Evolutionary conservation across 92 coral and sea anemone species (phyloP).

Genomic region (Nematostella vectensis): DNA sequence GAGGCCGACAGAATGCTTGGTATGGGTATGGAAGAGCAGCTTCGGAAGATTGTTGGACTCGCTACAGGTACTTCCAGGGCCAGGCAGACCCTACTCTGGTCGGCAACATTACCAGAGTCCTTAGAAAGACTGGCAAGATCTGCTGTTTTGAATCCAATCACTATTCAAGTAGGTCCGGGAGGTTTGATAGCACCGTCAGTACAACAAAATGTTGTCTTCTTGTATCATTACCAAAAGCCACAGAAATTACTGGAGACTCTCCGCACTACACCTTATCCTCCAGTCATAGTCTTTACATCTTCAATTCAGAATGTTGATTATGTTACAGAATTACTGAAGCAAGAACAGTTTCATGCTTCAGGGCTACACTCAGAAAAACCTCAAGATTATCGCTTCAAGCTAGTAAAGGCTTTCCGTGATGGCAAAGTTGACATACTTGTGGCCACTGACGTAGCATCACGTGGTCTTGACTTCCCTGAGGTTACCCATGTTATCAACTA

Average conservation of each 20-base stretch:
- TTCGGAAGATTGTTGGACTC: conserved; percentile 83
- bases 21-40: conserved; percentile 94
- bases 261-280: conserved; percentile 80
- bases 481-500: conserved; percentile 87
- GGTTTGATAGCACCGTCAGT: conserved; percentile 81
- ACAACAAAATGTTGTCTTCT: conserved; percentile 66
- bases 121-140: conserved; percentile 90
- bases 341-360: conserved; percentile 92
- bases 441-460: conserved; percentile 86
- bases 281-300: conserved; percentile 90
- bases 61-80: conserved; percentile 83
- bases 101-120: conserved; percentile 94
- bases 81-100: conserved; percentile 89
- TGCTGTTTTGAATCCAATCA: conserved; percentile 82
- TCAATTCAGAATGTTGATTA: conserved; percentile 93
- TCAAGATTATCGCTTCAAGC: conserved; percentile 82
- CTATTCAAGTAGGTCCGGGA: conserved; percentile 85
- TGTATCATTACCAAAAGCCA: conserved; percentile 82
- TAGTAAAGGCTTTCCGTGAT: conserved; percentile 71
- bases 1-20: conserved; percentile 97
- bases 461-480: conserved; percentile 97
- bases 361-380: conserved; percentile 91
- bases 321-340: conserved; percentile 70
- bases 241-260: conserved; percentile 62
- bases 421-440: conserved; percentile 88